phyloP scores from a whole-genome alignment of 1,140 invertebrate species.

The Drosophila obscura region DNA sequence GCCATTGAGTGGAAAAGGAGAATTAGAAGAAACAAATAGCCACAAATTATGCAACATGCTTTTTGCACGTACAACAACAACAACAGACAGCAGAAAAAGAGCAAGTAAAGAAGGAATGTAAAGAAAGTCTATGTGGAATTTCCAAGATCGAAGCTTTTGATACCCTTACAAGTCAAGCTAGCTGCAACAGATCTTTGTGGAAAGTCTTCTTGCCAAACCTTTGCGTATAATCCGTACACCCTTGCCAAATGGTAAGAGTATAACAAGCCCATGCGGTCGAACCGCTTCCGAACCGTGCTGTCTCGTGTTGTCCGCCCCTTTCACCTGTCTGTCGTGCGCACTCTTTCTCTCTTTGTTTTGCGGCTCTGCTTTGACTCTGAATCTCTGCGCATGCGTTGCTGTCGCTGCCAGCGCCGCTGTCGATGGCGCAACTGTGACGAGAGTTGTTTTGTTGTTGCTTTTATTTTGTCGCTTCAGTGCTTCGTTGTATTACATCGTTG shows the following conservation, averaged over 20 bases:
- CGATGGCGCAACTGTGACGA: slow-evolving; percentile 74
- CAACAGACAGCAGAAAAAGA: not conserved
- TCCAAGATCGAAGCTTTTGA: too few relatives aligned
- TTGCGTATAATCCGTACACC: too few relatives aligned
- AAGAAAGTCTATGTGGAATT: too few relatives aligned
- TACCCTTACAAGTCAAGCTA: too few relatives aligned
- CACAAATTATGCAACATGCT: slow-evolving; percentile 42
- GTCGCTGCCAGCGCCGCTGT: slow-evolving; percentile 50
- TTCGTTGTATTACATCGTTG: slow-evolving; percentile 65
- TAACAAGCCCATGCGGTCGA: too few relatives aligned
- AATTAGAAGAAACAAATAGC: not conserved
- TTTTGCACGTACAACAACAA: slow-evolving; percentile 30
- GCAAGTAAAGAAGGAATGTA: too few relatives aligned
- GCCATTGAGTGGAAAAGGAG: too few relatives aligned
- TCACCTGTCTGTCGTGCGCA: slow-evolving; percentile 58
- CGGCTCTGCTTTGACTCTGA: slow-evolving; percentile 25
- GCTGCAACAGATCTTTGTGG: too few relatives aligned
- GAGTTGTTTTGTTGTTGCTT: slow-evolving; percentile 36
- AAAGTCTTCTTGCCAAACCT: too few relatives aligned
- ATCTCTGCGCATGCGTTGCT: slow-evolving; percentile 49
- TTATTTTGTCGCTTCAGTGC: slow-evolving; percentile 29
- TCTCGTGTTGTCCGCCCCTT: slow-evolving; percentile 57
- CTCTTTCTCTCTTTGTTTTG: slow-evolving; percentile 16
- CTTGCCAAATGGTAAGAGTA: too few relatives aligned
- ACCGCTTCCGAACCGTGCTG: not conserved